phyloP scores from a whole-genome alignment of 2,797 vertebrate species.

The Pristis pectinata region DNA sequence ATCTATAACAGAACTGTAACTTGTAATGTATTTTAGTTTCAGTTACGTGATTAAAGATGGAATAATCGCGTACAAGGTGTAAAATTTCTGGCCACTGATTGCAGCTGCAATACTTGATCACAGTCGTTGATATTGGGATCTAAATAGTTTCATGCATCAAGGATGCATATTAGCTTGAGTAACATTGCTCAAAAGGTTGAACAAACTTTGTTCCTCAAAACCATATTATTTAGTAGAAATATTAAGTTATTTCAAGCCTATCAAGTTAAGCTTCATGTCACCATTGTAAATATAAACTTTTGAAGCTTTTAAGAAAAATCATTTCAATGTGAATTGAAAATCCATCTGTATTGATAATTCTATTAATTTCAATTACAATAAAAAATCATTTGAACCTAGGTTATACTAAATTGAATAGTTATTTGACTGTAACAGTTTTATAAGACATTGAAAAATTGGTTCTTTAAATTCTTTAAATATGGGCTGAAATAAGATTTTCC shows the following conservation, averaged over 20 bases:
- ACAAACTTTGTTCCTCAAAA: neutral
- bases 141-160: neutral
- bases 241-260: neutral
- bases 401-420: too few relatives aligned
- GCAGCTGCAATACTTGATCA: neutral
- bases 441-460: too few relatives aligned
- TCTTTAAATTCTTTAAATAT: too few relatives aligned
- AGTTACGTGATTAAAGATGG: neutral
- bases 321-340: neutral
- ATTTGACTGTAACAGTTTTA: neutral
- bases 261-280: neutral
- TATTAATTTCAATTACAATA: neutral
- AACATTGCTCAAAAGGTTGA: neutral
- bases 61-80: neutral
- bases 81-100: neutral
- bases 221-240: neutral
- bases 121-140: neutral
- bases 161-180: neutral
- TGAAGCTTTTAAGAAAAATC: neutral
- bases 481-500: neutral
- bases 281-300: neutral
- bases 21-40: neutral
- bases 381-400: neutral
- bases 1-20: neutral
- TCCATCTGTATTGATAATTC: neutral